Conservation (phyloP, 1,140 invertebrate species). For the Ostrea edulis region DNA sequence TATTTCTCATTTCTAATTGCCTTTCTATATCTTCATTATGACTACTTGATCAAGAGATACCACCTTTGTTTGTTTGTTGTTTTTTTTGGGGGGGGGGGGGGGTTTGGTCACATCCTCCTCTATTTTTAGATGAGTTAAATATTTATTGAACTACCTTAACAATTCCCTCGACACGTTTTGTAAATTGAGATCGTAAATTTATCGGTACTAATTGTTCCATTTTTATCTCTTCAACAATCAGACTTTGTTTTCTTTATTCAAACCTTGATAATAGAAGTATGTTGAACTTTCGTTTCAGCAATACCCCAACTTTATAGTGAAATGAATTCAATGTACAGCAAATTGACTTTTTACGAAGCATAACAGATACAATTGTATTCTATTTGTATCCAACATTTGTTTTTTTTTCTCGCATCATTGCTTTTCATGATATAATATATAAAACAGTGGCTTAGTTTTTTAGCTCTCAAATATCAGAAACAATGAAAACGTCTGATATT, state of each 20-base stretch:
- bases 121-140: no score
- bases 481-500: constrained; percentile 6
- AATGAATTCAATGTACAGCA: constrained; percentile 25
- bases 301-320: not conserved
- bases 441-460: not conserved
- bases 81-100: no score
- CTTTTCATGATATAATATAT: not conserved
- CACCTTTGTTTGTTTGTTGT: no score
- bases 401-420: not conserved
- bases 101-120: no score
- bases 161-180: no score
- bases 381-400: not conserved
- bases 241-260: not conserved
- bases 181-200: no score
- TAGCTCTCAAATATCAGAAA: constrained; percentile 19
- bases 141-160: no score
- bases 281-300: not conserved
- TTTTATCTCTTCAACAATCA: not conserved
- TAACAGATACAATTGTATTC: not conserved
- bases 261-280: not conserved
- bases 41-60: no score
- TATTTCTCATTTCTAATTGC: no score
- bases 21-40: no score
- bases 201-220: not conserved
- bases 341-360: not conserved